Base-by-base conservation (phyloP, 2,113 vertebrate genomes). In the Cebidichthys violaceus region DNA sequence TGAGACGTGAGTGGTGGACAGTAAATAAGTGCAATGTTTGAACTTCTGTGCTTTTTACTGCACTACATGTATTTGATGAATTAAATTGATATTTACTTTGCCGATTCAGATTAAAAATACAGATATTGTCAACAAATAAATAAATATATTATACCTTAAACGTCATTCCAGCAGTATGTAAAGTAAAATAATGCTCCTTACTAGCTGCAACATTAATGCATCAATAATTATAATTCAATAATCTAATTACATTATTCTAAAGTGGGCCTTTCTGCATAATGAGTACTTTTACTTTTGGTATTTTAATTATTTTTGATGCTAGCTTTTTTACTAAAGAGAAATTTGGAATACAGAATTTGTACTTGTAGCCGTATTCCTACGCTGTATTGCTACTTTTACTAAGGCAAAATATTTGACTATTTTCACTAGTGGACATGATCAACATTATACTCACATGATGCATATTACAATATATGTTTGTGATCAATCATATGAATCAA, bases 391-490 rank as follows among this genome's bases (percentile, higher is more conserved):
- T 33, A 61, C 29, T n/a, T 24, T 57, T 59, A 59, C 2, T 15
- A 1, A 20, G 3, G 17, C 8, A 18, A 62, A 20, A 24, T 55
- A 27, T 55, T 54, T 54, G 22, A 54, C 9, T 54, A n/a, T 54
- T 55, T 55, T 24, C n/a, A 20, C 17, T 20, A 50, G 47, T 27
- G n/a, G 7, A 8, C 47, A 55, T 55, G 10, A 55, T 55, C n/a
- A 55, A 68, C 15, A 41, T 7, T 4, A 31, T 29, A 41, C 17
- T 68, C 27, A 47, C 14, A 60, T 31, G 24, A 57, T 20, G n/a
- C 70, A 59, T 71, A 41, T 27, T 71, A 33, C 11, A 14, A 33
- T 22, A 52, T 31, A 50, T 69, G 66, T 68, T 68, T 68, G 9
- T 50, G 65, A 47, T 69, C 33, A 13, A 72, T 31, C 3, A 57